Conservation (phyloP, 2,797 vertebrate genomes). For the Trematomus bernacchii region DNA sequence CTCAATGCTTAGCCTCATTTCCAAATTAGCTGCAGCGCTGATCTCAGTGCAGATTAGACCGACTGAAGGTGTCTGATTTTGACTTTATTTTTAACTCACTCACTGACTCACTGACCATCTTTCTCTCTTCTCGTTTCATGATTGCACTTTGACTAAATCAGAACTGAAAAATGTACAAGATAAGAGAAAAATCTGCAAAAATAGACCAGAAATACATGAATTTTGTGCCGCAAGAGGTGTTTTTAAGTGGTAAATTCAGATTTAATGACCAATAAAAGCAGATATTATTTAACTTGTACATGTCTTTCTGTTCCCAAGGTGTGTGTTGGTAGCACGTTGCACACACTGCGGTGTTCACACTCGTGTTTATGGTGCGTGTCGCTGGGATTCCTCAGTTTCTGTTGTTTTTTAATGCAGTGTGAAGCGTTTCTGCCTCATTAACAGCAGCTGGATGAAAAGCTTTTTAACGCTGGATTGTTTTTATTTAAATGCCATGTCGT, state of each 20-base stretch:
- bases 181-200: too few species aligned
- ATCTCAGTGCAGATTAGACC: conserved; percentile 42
- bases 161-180: not conserved
- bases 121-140: not conserved
- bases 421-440: conserved; percentile 50
- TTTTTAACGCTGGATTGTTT: conserved; percentile 34
- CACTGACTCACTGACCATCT: too few species aligned
- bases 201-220: not conserved
- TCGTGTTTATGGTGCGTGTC: conserved; percentile 5
- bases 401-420: conserved; percentile 33
- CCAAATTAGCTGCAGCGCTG: conserved; percentile 35
- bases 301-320: not conserved
- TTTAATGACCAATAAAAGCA: too few species aligned
- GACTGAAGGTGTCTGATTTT: conserved; percentile 34
- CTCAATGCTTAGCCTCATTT: conserved; percentile 52
- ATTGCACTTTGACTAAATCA: not conserved
- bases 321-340: not conserved
- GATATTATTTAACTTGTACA: not conserved
- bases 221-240: too few species aligned
- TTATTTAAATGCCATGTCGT: conserved; percentile 37
- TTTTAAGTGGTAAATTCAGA: not conserved
- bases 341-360: conserved; percentile 10
- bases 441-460: not conserved
- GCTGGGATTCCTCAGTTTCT: conserved; percentile 22
- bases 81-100: not conserved